Evolutionary conservation across 64 coral and sea anemone species (phyloP).

Genomic region (Dendronephthya gigantea): DNA sequence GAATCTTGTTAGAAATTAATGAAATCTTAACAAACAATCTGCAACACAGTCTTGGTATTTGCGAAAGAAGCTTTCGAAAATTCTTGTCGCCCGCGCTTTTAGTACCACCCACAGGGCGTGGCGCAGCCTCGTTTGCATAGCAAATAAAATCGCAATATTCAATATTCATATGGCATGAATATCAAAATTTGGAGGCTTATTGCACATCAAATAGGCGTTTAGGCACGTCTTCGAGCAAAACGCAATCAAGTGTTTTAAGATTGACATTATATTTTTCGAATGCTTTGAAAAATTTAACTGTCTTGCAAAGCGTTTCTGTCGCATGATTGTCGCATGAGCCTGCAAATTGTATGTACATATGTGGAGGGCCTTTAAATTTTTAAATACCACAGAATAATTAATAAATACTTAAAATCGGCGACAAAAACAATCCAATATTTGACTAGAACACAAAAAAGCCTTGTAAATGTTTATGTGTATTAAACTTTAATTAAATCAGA

Average conservation of each 20-base stretch:
- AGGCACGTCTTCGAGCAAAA: background rate
- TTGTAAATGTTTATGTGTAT: too few relatives aligned
- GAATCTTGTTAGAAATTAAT: background rate
- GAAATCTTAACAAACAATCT: background rate
- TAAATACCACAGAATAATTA: too few relatives aligned
- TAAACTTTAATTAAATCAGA: too few relatives aligned
- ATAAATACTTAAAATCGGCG: too few relatives aligned
- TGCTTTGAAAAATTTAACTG: background rate
- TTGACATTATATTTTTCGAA: background rate
- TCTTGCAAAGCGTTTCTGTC: background rate
- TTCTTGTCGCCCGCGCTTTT: background rate
- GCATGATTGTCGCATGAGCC: slow-evolving; percentile 16
- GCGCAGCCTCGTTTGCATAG: background rate
- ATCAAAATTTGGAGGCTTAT: background rate
- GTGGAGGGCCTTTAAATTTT: too few relatives aligned
- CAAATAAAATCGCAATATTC: background rate
- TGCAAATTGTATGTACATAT: background rate
- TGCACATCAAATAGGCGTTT: background rate
- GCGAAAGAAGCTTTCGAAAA: background rate
- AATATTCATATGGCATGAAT: background rate
- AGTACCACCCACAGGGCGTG: background rate
- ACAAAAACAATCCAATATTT: too few relatives aligned
- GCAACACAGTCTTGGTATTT: background rate
- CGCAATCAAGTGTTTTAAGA: background rate
- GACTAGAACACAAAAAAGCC: too few relatives aligned